Conservation (phyloP, 2,888 invertebrate species). For the Parthenolecanium corni region DNA sequence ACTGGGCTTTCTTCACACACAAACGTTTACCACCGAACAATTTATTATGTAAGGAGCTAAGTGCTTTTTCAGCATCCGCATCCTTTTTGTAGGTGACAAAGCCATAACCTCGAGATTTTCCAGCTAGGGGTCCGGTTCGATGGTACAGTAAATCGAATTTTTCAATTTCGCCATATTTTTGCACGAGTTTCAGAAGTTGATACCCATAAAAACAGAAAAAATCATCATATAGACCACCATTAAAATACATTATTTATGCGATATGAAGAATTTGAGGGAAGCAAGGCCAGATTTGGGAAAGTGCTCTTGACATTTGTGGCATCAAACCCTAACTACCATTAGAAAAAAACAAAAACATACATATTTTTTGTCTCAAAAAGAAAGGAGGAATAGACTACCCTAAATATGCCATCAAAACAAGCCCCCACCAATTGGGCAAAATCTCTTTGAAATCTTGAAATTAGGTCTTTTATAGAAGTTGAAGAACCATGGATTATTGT, state of each 20-base stretch:
- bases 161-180: constrained; percentile 84
- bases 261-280: neutral
- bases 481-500: too few relatives aligned
- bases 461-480: too few relatives aligned
- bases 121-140: constrained; percentile 75
- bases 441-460: too few relatives aligned
- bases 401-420: too few relatives aligned
- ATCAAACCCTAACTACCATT: neutral
- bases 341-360: neutral
- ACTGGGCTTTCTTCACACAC: constrained; percentile 70
- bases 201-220: constrained; percentile 59
- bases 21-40: constrained; percentile 61
- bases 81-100: constrained; percentile 70
- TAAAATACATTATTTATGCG: neutral
- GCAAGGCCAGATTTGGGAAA: neutral
- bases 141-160: constrained; percentile 94
- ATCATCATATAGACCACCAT: constrained; percentile 1
- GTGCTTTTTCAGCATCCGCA: constrained; percentile 58
- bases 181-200: constrained; percentile 90
- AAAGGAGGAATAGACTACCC: too few relatives aligned
- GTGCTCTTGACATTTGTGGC: neutral
- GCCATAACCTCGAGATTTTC: constrained; percentile 84
- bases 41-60: constrained; percentile 60
- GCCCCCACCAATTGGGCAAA: too few relatives aligned
- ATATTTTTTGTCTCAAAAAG: too few relatives aligned